A percentile compares a stretch with the other conserved stretches of the same genome.
Conservation (phyloP, 2,888 invertebrate species). For the Andrena hattorfiana region DNA sequence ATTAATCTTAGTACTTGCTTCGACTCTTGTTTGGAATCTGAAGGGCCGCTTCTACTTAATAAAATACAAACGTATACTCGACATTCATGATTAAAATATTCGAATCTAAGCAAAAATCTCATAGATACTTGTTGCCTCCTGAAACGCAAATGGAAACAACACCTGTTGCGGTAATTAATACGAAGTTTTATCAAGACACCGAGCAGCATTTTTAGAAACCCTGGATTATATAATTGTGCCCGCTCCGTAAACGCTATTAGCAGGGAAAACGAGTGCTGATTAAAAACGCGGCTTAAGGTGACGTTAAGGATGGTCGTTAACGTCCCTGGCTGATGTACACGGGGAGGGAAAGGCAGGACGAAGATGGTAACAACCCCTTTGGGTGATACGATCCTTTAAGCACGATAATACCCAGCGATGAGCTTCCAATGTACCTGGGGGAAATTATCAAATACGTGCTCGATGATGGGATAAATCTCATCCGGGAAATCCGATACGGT, state of each 20-base stretch:
- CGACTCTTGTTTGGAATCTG: no score
- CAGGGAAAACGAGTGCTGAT: conserved; percentile 59
- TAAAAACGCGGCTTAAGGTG: conserved; percentile 71
- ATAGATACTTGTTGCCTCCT: conserved; percentile 26
- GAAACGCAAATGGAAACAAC: conserved; percentile 34
- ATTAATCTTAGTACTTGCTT: no score
- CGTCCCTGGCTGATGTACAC: conserved; percentile 58
- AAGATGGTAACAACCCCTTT: conserved; percentile 73
- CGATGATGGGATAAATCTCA: conserved; percentile 61
- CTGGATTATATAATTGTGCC: conserved; percentile 29
- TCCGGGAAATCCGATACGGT: conserved; percentile 21
- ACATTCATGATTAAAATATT: no score
- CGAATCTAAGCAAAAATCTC: no score
- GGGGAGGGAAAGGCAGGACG: conserved; percentile 47
- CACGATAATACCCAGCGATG: conserved; percentile 71
- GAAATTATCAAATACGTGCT: conserved; percentile 69
- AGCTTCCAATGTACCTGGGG: conserved; percentile 68
- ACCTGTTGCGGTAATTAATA: conserved; percentile 61
- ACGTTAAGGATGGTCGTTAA: conserved; percentile 68
- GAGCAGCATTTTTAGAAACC: conserved; percentile 41
- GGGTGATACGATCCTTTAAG: conserved; percentile 73
- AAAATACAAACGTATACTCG: no score
- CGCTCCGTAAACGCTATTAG: conserved; percentile 36
- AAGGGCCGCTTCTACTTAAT: no score
- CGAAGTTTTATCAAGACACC: conserved; percentile 29